phyloP scores from a whole-genome alignment of 2,888 invertebrate species.

The Biston stratarius region DNA sequence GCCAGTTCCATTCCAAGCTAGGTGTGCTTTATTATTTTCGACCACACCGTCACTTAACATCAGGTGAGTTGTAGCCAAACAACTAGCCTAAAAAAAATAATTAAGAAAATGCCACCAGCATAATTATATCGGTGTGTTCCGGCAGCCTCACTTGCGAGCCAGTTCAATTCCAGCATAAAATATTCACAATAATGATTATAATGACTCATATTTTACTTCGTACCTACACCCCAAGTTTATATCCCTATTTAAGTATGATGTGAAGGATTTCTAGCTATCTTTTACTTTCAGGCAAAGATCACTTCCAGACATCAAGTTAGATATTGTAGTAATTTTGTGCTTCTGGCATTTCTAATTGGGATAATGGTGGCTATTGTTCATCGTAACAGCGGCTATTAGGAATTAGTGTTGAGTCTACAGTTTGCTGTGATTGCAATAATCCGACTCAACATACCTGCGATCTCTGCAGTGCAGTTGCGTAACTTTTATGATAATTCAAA shows the following conservation, averaged over 20 bases:
- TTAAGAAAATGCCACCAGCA: no score
- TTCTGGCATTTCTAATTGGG: not conserved
- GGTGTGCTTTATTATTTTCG: no score
- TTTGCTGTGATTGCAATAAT: constrained; percentile 15
- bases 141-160: no score
- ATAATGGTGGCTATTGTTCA: constrained; percentile 3
- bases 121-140: no score
- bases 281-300: not conserved
- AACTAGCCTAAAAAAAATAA: no score
- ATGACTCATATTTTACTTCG: no score
- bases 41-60: no score
- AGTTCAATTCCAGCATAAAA: no score
- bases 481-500: constrained; percentile 13
- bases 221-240: no score
- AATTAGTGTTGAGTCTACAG: constrained; percentile 1
- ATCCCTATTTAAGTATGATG: not conserved
- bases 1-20: no score
- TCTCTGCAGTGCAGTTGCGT: constrained; percentile 2
- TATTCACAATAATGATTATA: no score
- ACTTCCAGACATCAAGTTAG: not conserved
- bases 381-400: constrained; percentile 4
- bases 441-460: constrained; percentile 5
- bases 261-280: not conserved
- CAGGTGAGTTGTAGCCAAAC: no score
- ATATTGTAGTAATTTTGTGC: not conserved